Evolutionary conservation across 2,113 vertebrate genomes (phyloP), one percentile per base, ranked within the genome.

Genomic region (Colistium nudipinnis): DNA sequence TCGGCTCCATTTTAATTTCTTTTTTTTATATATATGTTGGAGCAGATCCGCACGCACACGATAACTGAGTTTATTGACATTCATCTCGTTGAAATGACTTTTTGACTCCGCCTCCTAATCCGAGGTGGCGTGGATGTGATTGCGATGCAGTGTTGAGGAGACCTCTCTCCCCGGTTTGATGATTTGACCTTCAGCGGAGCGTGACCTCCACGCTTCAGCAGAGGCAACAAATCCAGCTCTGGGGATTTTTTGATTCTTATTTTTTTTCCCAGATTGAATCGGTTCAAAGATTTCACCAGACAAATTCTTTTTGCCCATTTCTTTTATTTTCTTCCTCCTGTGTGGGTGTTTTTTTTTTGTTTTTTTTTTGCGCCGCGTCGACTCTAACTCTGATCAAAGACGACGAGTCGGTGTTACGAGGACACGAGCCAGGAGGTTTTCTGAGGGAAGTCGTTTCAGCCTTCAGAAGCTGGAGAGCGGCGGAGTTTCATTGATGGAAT

Each of bases 361-460:
- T 13, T 4, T n/a, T 7, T 16, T 17, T 33, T 41, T 36, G n/a
- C 41, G 33, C 31, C 12, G 17, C 45, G 60, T 80, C 70, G 73
- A 47, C 53, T 59, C 51, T 16, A 65, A 69, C 66, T 49, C 51
- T 52, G 84, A 87, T 89, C 80, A 84, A 74, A 86, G n/a, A 9
- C 61, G 25, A 59, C 43, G 62, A 59, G 62, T 44, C 76, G 74
- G 45, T 70, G 75, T 49, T 73, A 30, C 11, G 25, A 62, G 83
- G 73, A 82, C 64, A 45, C 27, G n/a, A n/a, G 0, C 47, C 1
- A 52, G 66, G 68, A 70, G 51, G 52, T 72, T 16, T 76, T 76
- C 76, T 22, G 43, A 65, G 76, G 62, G 25, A 52, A 30, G 49
- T 39, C 62, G 0, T 81, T 38, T 74, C 53, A 63, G 36, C 82